Evolutionary conservation across 2,888 invertebrate genomes (phyloP), one percentile per base, ranked within the genome.

Genomic region (Zelleria hepariella): DNA sequence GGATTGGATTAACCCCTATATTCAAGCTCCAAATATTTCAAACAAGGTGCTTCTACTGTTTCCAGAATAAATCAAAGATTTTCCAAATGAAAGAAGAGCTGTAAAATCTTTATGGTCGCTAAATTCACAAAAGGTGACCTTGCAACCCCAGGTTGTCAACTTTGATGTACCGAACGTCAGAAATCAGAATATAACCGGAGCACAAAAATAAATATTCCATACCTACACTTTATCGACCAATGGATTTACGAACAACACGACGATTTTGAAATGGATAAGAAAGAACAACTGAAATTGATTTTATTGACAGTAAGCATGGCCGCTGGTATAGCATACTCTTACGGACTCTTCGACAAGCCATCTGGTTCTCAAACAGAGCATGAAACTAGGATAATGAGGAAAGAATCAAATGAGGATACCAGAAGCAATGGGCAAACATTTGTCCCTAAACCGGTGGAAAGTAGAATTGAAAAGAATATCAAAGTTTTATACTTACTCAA

Each of bases 281-380:
- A 62, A 27, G 80, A 80, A 32, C 80, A 82, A 62, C 56, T 82
- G 5, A 80, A 78, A 68, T 68, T 86, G 0, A 10, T 82, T n/a
- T 63, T 77, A 52, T 42, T 82, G 60, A 73, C 75, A 2, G 61
- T 80, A 59, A 76, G 83, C 5, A 77, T 83, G 78, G 63, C 74
- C 6, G 69, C 79, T n/a, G 68, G 76, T 48, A 60, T 85, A 7
- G 76, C 74, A 10, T 85, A 81, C 64, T 81, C 84, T 1, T 84
- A 68, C 59, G 82, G 83, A 8, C 61, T 78, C 58, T 68, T 78
- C 58, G 66, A 71, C 49, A 15, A 68, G 53, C 70, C 73, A 0
- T 53, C 60, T n/a, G 64, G 56, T 3, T 56, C 27, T 32, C 7
- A 18, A 20, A 57, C 5, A 55, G 5, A 8, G 8, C 55, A 57